phyloP scores from a whole-genome alignment of 2,113 vertebrate species.

The Hemiscyllium ocellatum region DNA sequence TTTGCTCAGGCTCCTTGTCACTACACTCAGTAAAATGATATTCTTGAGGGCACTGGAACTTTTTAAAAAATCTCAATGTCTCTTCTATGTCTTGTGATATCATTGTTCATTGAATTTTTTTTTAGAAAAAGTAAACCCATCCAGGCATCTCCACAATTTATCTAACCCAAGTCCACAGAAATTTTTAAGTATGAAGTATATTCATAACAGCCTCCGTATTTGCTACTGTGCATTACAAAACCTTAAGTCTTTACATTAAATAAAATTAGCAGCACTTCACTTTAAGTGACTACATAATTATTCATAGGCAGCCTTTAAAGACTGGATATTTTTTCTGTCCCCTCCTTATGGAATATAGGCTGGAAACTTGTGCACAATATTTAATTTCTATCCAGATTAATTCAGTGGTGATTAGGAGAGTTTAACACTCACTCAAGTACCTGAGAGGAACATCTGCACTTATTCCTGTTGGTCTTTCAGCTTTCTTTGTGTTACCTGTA shows the following conservation, averaged over 20 bases:
- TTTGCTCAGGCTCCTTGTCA: too few relatives aligned
- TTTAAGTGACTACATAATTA: not conserved
- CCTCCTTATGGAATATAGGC: not conserved
- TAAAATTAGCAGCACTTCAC: not conserved
- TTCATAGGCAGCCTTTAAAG: not conserved
- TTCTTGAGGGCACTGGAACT: too few relatives aligned
- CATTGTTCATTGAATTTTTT: too few relatives aligned
- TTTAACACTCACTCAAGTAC: not conserved
- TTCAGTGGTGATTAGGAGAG: too few relatives aligned
- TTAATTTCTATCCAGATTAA: not conserved
- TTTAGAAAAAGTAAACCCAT: too few relatives aligned
- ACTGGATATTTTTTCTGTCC: not conserved
- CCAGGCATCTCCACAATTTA: too few relatives aligned
- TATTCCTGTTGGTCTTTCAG: not conserved
- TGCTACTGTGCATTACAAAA: not conserved
- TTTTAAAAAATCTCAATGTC: too few relatives aligned
- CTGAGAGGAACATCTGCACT: not conserved
- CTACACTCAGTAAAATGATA: too few relatives aligned
- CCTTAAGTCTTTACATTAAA: not conserved
- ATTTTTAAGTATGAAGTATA: too few relatives aligned
- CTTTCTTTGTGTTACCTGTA: not conserved
- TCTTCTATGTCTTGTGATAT: too few relatives aligned
- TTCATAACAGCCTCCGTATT: not conserved
- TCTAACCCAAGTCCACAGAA: not conserved
- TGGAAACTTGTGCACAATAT: not conserved